A percentile compares a stretch with the other conserved stretches of the same genome.
These are phyloP conservation scores for Todus mexicanus DNA, from an alignment of 2,797 vertebrate species.

Conservation along the genomic window DNA sequence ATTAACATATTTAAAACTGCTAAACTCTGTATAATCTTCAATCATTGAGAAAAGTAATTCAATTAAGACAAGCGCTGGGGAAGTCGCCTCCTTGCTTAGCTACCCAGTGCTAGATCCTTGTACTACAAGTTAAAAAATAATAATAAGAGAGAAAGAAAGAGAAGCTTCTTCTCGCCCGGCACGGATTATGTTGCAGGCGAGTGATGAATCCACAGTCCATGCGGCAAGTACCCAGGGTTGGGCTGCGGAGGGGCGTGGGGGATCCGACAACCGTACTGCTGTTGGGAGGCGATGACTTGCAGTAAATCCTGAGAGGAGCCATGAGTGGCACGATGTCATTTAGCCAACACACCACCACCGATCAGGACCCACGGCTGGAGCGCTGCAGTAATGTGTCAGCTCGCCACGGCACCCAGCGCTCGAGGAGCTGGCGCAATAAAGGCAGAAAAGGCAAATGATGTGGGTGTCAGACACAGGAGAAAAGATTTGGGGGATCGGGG, in stretches of 20 bases:
- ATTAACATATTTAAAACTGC: constrained; percentile 55
- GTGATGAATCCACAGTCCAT: not conserved
- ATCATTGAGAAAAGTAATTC: constrained; percentile 52
- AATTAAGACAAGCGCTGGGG: constrained; percentile 27
- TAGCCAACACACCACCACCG: not conserved
- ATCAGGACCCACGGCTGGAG: not conserved
- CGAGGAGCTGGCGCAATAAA: not conserved
- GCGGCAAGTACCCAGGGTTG: not conserved
- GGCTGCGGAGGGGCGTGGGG: not conserved
- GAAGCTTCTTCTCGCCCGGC: not conserved
- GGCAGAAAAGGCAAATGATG: not conserved
- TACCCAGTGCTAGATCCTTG: not conserved
- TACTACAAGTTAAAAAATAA: not conserved
- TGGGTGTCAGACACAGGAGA: fast-evolving
- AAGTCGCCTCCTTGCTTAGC: not conserved
- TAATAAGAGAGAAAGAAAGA: not conserved
- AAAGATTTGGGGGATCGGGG: not conserved
- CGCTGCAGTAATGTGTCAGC: not conserved
- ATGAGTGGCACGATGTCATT: not conserved
- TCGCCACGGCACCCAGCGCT: fast-evolving
- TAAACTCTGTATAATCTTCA: constrained; percentile 53
- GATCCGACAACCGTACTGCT: not conserved
- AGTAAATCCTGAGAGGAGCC: not conserved
- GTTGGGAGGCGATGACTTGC: not conserved
- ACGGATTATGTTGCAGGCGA: not conserved